Percentiles rank a stretch among this genome's conserved stretches.
phyloP scores from a whole-genome alignment of 2,888 invertebrate genomes.

The Eupithecia dodoneata region DNA sequence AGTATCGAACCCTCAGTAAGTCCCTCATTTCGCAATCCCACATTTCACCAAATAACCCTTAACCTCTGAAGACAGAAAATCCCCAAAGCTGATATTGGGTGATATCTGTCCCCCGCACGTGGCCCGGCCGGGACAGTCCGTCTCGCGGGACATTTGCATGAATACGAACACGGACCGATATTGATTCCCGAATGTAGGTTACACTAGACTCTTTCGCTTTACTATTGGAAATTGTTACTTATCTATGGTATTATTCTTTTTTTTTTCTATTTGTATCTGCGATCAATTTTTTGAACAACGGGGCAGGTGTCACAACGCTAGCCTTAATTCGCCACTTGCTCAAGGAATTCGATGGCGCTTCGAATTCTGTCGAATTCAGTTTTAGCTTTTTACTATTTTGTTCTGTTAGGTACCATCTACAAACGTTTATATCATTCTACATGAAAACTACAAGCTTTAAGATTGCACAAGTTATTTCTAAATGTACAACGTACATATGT shows the following conservation, averaged over 20 bases:
- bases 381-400: background rate
- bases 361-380: no score
- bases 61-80: conserved; percentile 7
- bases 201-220: conserved; percentile 13
- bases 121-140: conserved; percentile 22
- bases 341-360: no score
- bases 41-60: conserved; percentile 5
- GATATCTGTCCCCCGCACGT: conserved; percentile 11
- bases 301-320: no score
- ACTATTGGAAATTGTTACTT: conserved; percentile 7
- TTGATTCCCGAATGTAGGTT: conserved; percentile 30
- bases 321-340: no score
- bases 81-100: conserved; percentile 3
- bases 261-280: no score
- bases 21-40: background rate
- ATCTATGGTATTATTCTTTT: background rate
- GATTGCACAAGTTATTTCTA: background rate
- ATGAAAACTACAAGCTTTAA: background rate
- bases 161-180: conserved; percentile 24
- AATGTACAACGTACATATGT: background rate
- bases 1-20: background rate
- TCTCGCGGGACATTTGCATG: conserved; percentile 45
- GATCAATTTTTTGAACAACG: no score
- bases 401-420: background rate
- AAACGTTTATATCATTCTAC: background rate